Conservation (phyloP, 1,140 invertebrate genomes). For the Microplitis mediator region DNA sequence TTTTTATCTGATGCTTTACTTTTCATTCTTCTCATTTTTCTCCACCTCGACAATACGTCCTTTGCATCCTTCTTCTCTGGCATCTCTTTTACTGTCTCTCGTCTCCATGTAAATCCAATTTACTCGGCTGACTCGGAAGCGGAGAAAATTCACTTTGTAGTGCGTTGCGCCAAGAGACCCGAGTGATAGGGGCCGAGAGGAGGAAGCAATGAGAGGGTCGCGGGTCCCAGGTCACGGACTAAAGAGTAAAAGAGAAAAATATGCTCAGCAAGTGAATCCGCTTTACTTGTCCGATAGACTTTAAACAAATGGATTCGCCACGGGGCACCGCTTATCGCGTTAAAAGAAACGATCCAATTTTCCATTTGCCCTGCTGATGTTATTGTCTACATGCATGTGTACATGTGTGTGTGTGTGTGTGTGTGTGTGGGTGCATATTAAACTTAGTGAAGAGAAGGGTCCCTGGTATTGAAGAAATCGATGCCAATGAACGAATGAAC, state of each 20-base stretch:
- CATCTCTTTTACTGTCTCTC: too few species aligned
- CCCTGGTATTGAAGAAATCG: constrained; percentile 16
- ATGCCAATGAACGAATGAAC: constrained; percentile 30
- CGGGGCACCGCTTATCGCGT: constrained; percentile 33
- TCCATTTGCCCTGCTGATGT: constrained; percentile 22
- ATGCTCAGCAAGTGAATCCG: constrained; percentile 10
- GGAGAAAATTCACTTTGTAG: constrained; percentile 25
- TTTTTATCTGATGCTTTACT: too few species aligned
- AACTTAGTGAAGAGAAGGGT: too few species aligned
- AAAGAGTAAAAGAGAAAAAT: constrained; percentile 1
- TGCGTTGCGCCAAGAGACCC: background rate
- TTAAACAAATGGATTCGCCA: constrained; percentile 27
- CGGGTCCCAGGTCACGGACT: background rate
- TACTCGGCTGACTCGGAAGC: background rate
- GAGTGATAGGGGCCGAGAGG: background rate
- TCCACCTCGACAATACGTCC: too few species aligned
- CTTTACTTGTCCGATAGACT: constrained; percentile 22
- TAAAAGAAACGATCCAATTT: constrained; percentile 51
- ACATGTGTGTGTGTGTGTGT: too few species aligned
- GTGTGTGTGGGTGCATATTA: too few species aligned
- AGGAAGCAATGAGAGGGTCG: background rate
- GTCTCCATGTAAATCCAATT: constrained; percentile 1
- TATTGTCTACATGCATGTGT: background rate
- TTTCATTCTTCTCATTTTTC: too few species aligned
- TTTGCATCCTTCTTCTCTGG: too few species aligned